These are phyloP conservation scores for Euspilapteryx auroguttella DNA, from an alignment of 2,888 invertebrate genomes.

Conservation along the genomic window DNA sequence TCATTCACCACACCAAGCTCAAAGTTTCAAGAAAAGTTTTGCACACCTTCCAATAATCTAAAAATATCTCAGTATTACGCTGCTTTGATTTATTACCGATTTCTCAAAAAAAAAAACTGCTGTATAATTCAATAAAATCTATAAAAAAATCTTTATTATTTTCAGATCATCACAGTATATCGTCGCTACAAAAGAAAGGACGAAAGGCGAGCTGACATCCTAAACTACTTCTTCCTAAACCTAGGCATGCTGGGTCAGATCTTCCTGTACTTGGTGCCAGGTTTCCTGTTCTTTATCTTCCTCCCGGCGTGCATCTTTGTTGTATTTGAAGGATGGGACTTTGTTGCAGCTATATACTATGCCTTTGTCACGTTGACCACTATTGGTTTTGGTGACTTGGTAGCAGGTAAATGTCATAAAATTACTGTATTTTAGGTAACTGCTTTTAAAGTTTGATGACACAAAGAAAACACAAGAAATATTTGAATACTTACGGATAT, in stretches of 20 bases:
- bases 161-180: constrained; percentile 75
- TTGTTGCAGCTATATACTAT: constrained; percentile 82
- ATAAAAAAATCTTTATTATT: too few species aligned
- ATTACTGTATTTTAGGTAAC: too few species aligned
- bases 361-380: constrained; percentile 86
- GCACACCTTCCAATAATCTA: too few species aligned
- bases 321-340: constrained; percentile 84
- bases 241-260: constrained; percentile 79
- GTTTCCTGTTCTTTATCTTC: constrained; percentile 84
- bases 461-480: too few species aligned
- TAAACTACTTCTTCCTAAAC: constrained; percentile 67
- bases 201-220: constrained; percentile 55
- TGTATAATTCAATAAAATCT: too few species aligned
- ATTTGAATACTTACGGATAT: too few species aligned
- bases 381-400: constrained; percentile 92
- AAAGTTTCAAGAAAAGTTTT: too few species aligned
- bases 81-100: too few species aligned
- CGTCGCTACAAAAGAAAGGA: constrained; percentile 76
- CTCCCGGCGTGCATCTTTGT: constrained; percentile 84
- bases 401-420: constrained; percentile 77
- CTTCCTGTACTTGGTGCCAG: constrained; percentile 83
- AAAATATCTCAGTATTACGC: too few species aligned
- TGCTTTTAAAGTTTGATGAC: too few species aligned
- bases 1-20: too few species aligned
- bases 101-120: too few species aligned